Conservation (phyloP, 2,888 invertebrate genomes). For the Drosophila silvestris region DNA sequence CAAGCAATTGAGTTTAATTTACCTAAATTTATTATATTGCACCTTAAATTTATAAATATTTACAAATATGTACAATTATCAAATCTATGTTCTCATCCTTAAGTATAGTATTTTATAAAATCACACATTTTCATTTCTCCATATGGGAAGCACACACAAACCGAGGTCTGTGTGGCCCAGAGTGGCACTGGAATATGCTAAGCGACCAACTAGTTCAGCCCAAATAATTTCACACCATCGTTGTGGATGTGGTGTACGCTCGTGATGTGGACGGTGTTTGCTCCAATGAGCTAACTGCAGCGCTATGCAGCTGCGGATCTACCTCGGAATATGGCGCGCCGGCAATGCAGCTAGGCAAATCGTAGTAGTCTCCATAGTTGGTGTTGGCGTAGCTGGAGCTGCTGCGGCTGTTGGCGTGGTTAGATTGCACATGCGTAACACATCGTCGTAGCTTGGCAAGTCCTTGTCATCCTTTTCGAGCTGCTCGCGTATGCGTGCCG, state of each 20-base stretch:
- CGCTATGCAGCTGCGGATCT: slow-evolving; percentile 40
- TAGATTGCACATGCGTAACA: slow-evolving; percentile 81
- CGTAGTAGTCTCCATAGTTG: slow-evolving; percentile 31
- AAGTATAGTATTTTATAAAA: slow-evolving; percentile 62
- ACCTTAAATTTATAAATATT: slow-evolving; percentile 62
- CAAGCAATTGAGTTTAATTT: slow-evolving; percentile 9
- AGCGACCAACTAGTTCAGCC: slow-evolving; percentile 10
- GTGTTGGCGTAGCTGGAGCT: slow-evolving; percentile 25
- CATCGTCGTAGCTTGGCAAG: slow-evolving; percentile 83
- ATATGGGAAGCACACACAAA: slow-evolving; percentile 58
- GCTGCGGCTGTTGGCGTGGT: slow-evolving; percentile 56
- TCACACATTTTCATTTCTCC: slow-evolving; percentile 69
- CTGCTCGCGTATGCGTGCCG: slow-evolving; percentile 76
- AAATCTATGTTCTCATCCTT: slow-evolving; percentile 54
- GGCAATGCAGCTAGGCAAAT: slow-evolving; percentile 69
- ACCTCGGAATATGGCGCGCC: slow-evolving; percentile 69
- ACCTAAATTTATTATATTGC: slow-evolving; percentile 51
- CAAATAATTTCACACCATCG: slow-evolving; percentile 13
- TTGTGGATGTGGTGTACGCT: slow-evolving; percentile 28
- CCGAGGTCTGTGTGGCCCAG: slow-evolving; percentile 52
- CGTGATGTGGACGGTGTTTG: slow-evolving; percentile 70
- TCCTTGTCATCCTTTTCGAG: slow-evolving; percentile 83
- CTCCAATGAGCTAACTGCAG: slow-evolving; percentile 33
- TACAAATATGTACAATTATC: slow-evolving; percentile 67
- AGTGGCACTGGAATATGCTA: slow-evolving; percentile 60